Percentiles rank a stretch among this genome's conserved stretches.
These are phyloP conservation scores for Anastrepha ludens DNA, from an alignment of 1,140 invertebrate genomes.

Conservation along the genomic window DNA sequence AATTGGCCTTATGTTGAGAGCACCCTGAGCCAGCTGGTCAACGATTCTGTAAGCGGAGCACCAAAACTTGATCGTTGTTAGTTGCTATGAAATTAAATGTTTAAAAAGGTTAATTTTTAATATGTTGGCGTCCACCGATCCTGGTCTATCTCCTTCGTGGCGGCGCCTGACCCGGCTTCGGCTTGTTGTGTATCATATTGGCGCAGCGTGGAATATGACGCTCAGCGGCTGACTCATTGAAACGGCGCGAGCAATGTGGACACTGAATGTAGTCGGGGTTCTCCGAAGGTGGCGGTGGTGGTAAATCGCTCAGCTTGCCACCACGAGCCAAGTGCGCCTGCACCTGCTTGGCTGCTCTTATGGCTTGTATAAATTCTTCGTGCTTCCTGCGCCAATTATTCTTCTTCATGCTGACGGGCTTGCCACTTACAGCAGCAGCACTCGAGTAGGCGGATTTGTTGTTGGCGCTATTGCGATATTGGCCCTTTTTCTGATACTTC, in stretches of 20 bases:
- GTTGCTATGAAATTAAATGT: conserved; percentile 25
- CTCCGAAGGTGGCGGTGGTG: conserved; percentile 90
- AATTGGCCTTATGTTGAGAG: conserved; percentile 13
- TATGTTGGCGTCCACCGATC: background rate
- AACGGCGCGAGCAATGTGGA: conserved; percentile 91
- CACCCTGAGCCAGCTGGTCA: background rate
- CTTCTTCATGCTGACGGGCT: conserved; percentile 75
- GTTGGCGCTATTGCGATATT: conserved; percentile 58
- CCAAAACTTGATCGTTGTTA: conserved; percentile 4
- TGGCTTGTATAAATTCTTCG: conserved; percentile 92
- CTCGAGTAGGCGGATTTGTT: conserved; percentile 62
- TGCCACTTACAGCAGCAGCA: conserved; percentile 59
- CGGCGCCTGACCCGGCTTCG: conserved; percentile 72
- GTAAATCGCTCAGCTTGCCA: conserved; percentile 89
- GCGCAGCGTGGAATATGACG: conserved; percentile 96
- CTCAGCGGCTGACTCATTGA: conserved; percentile 90
- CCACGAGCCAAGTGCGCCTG: conserved; percentile 89
- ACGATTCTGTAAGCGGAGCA: background rate
- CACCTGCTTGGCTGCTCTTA: conserved; percentile 92
- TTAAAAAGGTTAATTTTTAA: background rate
- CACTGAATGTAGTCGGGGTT: conserved; percentile 94
- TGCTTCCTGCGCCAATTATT: conserved; percentile 93
- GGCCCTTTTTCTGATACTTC: conserved; percentile 78
- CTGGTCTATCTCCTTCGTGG: conserved; percentile 10
- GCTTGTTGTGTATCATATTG: conserved; percentile 88